Evolutionary conservation across 1,140 invertebrate species (phyloP), one percentile per base, ranked within the genome.

Genomic region (Bilobella aurantiaca): DNA sequence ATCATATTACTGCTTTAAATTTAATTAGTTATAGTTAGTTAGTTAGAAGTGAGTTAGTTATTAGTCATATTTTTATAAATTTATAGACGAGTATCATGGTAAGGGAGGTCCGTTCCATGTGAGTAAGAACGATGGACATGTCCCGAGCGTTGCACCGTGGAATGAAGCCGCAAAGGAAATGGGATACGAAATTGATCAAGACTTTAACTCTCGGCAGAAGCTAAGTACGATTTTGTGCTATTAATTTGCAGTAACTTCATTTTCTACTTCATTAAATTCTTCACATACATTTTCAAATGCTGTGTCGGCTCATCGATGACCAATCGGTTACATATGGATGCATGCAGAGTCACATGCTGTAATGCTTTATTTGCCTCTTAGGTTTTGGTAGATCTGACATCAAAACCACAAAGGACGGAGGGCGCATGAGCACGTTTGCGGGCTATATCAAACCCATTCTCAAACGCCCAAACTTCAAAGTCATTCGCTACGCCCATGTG

Each of bases 401-500:
- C 12, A 53, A 53, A 23, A 66, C 59, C 1, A 58, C 27, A 62
- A 60, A 61, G 28, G 46, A 62, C 21, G 58, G 65, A 2, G n/a
- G 25, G 30, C 23, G 65, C 1, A 53, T 30, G 21, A 46, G 59
- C 1, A 66, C 65, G 1, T 66, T 12, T 57, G 5, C 47, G 3
- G 65, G 32, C 5, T 66, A 60, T 25, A 3, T 66, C 2, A 18
- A 66, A 63, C 65, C 68, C 16, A 28, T 65, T n/a, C 3, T 37
- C 14, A 25, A 27, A 18, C 58, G 65, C 25, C 8, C 12, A 1
- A 66, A 66, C 60, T 49, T 66, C 1, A 14, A 58, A 62, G 29
- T 66, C 18, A 32, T 28, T 32, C 42, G 59, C 34, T 66, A 66
- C 49, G 46, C 59, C 14, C 65, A 62, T 25, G 65, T 32, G 12